Evolutionary conservation across 2,797 vertebrate genomes (phyloP).

Genomic region (Notoglanidium macrostoma): DNA sequence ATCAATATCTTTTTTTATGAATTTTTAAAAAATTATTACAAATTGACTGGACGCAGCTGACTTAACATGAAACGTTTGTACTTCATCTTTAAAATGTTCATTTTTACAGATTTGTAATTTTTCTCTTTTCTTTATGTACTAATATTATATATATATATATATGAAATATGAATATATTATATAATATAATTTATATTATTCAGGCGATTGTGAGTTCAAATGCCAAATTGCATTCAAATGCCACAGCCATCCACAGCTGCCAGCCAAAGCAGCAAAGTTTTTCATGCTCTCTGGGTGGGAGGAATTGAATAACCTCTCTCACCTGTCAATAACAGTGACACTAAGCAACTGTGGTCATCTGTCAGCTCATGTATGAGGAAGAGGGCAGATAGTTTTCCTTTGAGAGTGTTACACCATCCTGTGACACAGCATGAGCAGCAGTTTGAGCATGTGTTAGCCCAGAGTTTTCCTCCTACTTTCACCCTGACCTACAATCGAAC

Average conservation of each 20-base stretch:
- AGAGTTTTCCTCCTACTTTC: not conserved
- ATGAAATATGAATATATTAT: not conserved
- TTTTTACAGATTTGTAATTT: too few species aligned
- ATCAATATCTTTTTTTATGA: constrained; percentile 1
- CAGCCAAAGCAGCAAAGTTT: not conserved
- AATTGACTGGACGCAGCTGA: not conserved
- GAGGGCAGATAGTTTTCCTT: not conserved
- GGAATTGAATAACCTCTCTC: not conserved
- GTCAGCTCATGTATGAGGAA: not conserved
- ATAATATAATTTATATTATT: too few species aligned
- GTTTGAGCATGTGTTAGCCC: not conserved
- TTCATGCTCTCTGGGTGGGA: not conserved
- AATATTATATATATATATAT: too few species aligned
- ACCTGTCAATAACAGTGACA: not conserved
- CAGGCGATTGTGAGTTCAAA: not conserved
- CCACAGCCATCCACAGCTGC: not conserved
- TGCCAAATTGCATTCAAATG: not conserved
- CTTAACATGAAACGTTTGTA: not conserved
- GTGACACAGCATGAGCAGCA: not conserved
- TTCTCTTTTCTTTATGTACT: too few species aligned
- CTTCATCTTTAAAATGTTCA: not conserved
- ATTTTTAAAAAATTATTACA: not conserved
- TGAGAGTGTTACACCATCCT: not conserved
- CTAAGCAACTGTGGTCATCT: not conserved
- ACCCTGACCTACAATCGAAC: not conserved